Base-by-base conservation (phyloP, 2,113 vertebrate species). In the Heptranchias perlo region DNA sequence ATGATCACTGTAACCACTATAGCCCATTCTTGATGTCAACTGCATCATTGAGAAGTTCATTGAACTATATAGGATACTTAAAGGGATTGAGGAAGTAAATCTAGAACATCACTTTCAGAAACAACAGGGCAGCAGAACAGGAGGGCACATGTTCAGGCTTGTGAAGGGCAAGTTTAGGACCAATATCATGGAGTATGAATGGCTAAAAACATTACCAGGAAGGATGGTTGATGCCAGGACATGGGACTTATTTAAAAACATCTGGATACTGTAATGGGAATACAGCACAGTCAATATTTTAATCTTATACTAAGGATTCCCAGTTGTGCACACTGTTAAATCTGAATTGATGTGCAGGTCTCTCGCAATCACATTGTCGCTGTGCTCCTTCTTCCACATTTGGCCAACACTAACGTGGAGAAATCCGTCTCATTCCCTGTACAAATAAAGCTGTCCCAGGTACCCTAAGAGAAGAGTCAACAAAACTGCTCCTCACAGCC, bases 1-100 rank as follows among this genome's bases (percentile, higher is more conserved):
- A 92, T 58, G 47, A 87, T 87, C 84, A 49, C 47, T 87, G 84
- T 39, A 44, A 49, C 21, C 89, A 62, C 54, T 4, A 16, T 35
- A 92, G 54, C 4, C 54, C 54, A 39, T 92, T 39, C 58, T 92
- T 92, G 35, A 35, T n/a, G 58, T 92, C 35, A 28, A 89, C 49
- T 89, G 86, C 86, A 89, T 89, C 86, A 92, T 61, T 92, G 89
- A 92, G 54, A 54, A 61, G 89, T 35, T 92, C 54, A 92, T 92
- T 61, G 35, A 92, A 35, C 54, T 61, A 62, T 92, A 61, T 92
- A 21, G 54, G 35, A 61, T 62, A 92, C 89, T 92, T 92, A 61
- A 62, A 91, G 58, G 4, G 28, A 62, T 61, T 21, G 35, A 23
- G 35, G 23, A 23, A 78, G 35, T 78, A 78, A 61, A 92, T 61